Conservation (phyloP, 2,797 vertebrate species). For the Lutjanus argentimaculatus region DNA sequence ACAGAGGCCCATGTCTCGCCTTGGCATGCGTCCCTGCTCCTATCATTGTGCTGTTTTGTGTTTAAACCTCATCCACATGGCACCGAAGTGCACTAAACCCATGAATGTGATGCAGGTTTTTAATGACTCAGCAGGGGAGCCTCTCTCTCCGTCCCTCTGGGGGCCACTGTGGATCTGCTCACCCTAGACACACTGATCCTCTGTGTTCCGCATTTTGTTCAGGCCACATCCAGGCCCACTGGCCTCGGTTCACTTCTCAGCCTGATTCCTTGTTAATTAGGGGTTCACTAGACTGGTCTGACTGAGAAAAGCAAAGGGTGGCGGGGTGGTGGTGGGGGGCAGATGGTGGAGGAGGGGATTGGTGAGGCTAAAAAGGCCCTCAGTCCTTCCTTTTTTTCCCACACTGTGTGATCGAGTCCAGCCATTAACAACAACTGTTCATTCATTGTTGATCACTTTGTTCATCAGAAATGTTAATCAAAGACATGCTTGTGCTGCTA, state of each 20-base stretch:
- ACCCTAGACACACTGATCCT: constrained; percentile 64
- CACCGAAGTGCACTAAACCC: constrained; percentile 25
- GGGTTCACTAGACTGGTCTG: constrained; percentile 56
- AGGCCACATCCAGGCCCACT: constrained; percentile 52
- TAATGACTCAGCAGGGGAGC: constrained; percentile 47
- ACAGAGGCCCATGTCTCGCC: not conserved
- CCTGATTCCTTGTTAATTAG: constrained; percentile 77
- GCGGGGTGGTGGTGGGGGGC: not conserved
- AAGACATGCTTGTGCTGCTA: constrained; percentile 59
- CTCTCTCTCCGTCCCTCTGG: constrained; percentile 35
- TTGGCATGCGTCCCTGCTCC: constrained; percentile 14
- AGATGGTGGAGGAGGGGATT: not conserved
- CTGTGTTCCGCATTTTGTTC: constrained; percentile 64
- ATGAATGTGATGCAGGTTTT: constrained; percentile 43
- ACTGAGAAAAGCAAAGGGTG: constrained; percentile 33
- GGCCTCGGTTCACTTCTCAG: constrained; percentile 60
- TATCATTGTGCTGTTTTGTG: constrained; percentile 8
- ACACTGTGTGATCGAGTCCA: constrained; percentile 61
- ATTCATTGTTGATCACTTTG: constrained; percentile 63
- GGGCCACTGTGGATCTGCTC: constrained; percentile 38
- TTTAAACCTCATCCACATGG: constrained; percentile 42
- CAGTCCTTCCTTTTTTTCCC: constrained; percentile 69
- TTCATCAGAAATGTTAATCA: constrained; percentile 61
- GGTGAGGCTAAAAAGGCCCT: constrained; percentile 53
- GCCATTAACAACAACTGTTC: constrained; percentile 62